Evolutionary conservation across 2,888 invertebrate species (phyloP), one percentile per base, ranked within the genome.

Genomic region (Leucoma salicis): DNA sequence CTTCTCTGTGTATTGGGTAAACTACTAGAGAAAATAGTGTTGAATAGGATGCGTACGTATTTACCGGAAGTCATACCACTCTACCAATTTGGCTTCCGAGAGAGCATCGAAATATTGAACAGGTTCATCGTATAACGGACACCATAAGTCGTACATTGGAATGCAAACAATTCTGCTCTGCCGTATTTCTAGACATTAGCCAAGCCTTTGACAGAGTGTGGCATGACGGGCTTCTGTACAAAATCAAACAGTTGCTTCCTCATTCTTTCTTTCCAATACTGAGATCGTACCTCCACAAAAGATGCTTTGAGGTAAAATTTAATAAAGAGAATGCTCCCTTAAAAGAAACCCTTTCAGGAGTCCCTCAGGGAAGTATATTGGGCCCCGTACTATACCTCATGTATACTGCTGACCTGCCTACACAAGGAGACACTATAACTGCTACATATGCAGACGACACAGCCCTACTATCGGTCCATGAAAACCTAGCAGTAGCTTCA

Each of bases 131-230:
- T 10, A 1, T 25, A 2, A 8, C 8, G 1, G 31, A 24, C 15
- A 11, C 11, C 1, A 31, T 38, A 14, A 14, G 24, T 14, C 8
- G 31, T 8, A 13, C 39, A 10, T 24, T 39, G 10, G 39, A 32
- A 33, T 24, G 10, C 11, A 29, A 36, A 16, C 0, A 29, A 21
- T 29, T 15, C 14, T 29, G 36, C 36, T 29, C 29, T 3, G 36
- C 29, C 10, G 29, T 31, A 6, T 36, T 36, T 14, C 18, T 36
- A 21, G 36, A 36, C 15, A 36, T 36, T 6, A 12, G 29, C 5
- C 29, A 36, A 10, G 36, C 28, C 13, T 31, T 31, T 31, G 31
- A 31, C 8, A 15, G n/a, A 31, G 31, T 31, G 10, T 31, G 31
- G 15, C 31, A 31, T 15, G 31, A 31, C n/a, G 31, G 31, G 2